These are phyloP conservation scores for Nematostella vectensis DNA, from an alignment of 92 coral and sea anemone genomes.

Conservation along the genomic window DNA sequence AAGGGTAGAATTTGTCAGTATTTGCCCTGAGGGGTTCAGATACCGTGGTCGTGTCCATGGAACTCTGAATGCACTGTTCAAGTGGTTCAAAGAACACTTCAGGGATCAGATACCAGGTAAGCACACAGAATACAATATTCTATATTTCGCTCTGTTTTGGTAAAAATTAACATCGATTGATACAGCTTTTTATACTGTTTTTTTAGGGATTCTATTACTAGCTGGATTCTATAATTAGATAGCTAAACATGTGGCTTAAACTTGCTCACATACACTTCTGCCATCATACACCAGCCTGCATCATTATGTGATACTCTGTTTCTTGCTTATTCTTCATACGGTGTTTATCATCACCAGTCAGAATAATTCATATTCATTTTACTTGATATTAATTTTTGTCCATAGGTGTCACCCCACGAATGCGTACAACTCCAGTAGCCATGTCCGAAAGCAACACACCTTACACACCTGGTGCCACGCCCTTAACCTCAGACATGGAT, in stretches of 20 bases:
- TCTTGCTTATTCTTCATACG: no score
- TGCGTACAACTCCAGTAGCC: constrained; percentile 52
- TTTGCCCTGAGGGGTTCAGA: constrained; percentile 88
- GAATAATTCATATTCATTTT: no score
- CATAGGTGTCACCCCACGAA: constrained; percentile 84
- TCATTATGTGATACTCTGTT: no score
- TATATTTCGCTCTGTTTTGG: neutral
- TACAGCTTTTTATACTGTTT: neutral
- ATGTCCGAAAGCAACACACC: constrained; percentile 95
- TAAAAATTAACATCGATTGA: neutral
- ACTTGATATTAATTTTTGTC: no score
- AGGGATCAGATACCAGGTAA: constrained; percentile 97
- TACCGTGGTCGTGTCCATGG: constrained; percentile 93
- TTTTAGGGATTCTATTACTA: neutral
- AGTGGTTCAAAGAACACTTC: constrained; percentile 98
- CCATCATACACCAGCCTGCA: no score
- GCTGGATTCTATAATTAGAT: no score
- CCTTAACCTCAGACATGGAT: constrained; percentile 76
- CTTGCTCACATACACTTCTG: no score
- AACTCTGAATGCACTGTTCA: constrained; percentile 78
- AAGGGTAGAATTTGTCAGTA: constrained; percentile 69
- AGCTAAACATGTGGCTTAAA: no score
- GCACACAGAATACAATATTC: constrained; percentile 4
- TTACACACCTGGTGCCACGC: constrained; percentile 94
- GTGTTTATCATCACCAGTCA: no score